phyloP scores from a whole-genome alignment of 2,113 vertebrate genomes.

The Atractosteus spatula region DNA sequence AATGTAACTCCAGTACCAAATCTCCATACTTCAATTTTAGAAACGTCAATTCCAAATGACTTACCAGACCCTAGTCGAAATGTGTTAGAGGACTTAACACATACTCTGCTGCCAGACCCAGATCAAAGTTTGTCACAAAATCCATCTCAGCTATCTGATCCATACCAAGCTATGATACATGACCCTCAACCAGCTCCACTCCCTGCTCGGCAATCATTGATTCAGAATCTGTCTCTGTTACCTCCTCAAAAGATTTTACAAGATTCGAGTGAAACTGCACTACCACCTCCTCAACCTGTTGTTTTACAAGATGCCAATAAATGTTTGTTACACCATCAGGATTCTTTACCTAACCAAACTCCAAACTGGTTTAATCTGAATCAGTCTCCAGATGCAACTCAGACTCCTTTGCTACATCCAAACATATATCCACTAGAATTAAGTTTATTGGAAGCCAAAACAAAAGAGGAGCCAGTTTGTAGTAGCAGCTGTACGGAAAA shows the following conservation, averaged over 20 bases:
- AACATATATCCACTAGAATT: too few relatives aligned
- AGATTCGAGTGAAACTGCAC: slow-evolving; percentile 32
- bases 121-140: slow-evolving; percentile 21
- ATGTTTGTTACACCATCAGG: too few relatives aligned
- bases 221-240: neutral
- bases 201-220: neutral
- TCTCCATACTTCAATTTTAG: slow-evolving; percentile 34
- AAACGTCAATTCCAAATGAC: slow-evolving; percentile 28
- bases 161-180: slow-evolving; percentile 40
- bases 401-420: too few relatives aligned
- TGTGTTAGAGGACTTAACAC: slow-evolving; percentile 16
- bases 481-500: too few relatives aligned
- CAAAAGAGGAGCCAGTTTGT: too few relatives aligned
- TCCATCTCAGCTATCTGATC: slow-evolving; percentile 24
- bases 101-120: slow-evolving; percentile 32
- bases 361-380: too few relatives aligned
- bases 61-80: slow-evolving; percentile 24
- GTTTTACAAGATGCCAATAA: slow-evolving; percentile 32
- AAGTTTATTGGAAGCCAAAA: too few relatives aligned
- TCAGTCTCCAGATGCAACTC: too few relatives aligned
- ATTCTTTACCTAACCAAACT: too few relatives aligned
- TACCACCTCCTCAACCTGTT: slow-evolving; percentile 13
- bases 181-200: slow-evolving; percentile 29
- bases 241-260: slow-evolving; percentile 22
- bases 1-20: slow-evolving; percentile 18